Percentiles rank a stretch among this genome's conserved stretches.
phyloP scores from a whole-genome alignment of 1,140 invertebrate genomes.

The Anoplolepis gracilipes region DNA sequence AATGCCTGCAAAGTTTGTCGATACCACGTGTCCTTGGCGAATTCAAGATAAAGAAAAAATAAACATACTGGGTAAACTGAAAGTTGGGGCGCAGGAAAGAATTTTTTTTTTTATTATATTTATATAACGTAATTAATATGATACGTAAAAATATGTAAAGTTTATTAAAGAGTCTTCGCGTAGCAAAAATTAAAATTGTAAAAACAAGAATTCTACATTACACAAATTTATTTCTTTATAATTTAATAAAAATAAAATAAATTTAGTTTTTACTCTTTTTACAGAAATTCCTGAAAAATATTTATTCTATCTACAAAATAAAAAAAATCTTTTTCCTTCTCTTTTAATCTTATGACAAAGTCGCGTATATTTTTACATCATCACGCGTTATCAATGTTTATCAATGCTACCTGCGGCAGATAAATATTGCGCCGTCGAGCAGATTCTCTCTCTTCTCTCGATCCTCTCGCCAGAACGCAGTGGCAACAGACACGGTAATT shows the following conservation, averaged over 20 bases:
- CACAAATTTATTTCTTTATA: neutral
- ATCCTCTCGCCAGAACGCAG: neutral
- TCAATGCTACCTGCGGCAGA: constrained; percentile 6
- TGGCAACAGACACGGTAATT: constrained; percentile 65
- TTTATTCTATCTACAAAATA: neutral
- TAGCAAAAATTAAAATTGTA: neutral
- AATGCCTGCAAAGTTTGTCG: constrained; percentile 2
- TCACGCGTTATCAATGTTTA: constrained; percentile 55
- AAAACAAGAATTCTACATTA: neutral
- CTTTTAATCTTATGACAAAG: neutral
- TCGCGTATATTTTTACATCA: neutral
- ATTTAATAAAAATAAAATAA: neutral
- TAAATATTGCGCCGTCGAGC: neutral
- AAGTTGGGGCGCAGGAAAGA: neutral
- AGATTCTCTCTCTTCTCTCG: neutral
- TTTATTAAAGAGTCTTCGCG: neutral
- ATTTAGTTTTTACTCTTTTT: neutral
- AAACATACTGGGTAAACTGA: neutral
- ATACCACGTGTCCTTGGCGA: neutral
- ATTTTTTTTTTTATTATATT: neutral
- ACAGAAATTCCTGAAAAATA: too few species aligned
- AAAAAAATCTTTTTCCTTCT: neutral
- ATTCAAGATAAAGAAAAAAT: constrained; percentile 16
- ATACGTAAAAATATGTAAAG: neutral
- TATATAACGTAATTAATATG: neutral